These are phyloP conservation scores for Acanthosepion pharaonis DNA, from an alignment of 2,888 invertebrate genomes.

Conservation along the genomic window DNA sequence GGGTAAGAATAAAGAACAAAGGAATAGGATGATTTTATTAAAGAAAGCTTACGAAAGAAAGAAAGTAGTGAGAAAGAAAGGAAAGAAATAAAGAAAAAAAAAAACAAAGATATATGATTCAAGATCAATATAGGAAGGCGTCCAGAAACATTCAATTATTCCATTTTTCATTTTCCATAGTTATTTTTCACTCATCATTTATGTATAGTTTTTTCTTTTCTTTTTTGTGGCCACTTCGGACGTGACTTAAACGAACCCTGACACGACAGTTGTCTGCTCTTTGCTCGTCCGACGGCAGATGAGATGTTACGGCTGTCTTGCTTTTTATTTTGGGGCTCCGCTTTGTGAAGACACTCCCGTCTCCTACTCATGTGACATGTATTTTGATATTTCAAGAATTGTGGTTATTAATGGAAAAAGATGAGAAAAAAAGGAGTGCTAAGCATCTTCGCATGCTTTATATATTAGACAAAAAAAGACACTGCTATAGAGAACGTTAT, in stretches of 20 bases:
- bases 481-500: not conserved
- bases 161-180: not conserved
- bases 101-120: not conserved
- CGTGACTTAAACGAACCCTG: conserved; percentile 4
- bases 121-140: not conserved
- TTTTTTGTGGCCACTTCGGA: not conserved
- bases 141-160: not conserved
- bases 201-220: no score
- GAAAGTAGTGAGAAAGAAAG: no score
- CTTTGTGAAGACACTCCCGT: not conserved
- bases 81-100: not conserved
- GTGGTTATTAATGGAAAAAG: not conserved
- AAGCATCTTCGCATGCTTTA: not conserved
- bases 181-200: not conserved
- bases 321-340: not conserved
- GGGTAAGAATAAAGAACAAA: no score
- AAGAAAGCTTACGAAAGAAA: not conserved
- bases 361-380: not conserved
- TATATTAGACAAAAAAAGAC: not conserved
- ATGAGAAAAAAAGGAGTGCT: not conserved
- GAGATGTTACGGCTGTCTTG: conserved; percentile 16
- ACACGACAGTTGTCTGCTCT: conserved; percentile 2
- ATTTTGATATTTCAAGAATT: not conserved
- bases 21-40: no score
- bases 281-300: not conserved